A percentile compares a stretch with the other conserved stretches of the same genome.
phyloP scores from a whole-genome alignment of 2,797 vertebrate genomes.

The Trachurus trachurus region DNA sequence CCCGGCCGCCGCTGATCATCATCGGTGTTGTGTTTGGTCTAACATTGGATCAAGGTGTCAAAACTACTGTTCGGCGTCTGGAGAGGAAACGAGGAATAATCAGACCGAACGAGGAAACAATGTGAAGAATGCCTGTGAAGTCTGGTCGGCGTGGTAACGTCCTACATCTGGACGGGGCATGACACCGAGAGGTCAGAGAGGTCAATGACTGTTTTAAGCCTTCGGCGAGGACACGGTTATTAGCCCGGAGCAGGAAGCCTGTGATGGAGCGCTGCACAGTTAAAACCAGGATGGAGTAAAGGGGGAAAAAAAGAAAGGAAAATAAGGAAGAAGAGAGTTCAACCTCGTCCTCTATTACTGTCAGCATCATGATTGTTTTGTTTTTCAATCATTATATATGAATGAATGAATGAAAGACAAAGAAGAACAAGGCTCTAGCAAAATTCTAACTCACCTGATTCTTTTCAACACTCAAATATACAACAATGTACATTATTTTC shows the following conservation, averaged over 20 bases:
- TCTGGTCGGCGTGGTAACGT: conserved; percentile 37
- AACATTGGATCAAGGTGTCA: conserved; percentile 74
- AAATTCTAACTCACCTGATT: conserved; percentile 75
- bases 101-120: conserved; percentile 55
- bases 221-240: conserved; percentile 46
- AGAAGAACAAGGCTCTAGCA: conserved; percentile 77
- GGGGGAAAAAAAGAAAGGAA: conserved; percentile 2
- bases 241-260: conserved; percentile 42
- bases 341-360: neutral
- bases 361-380: no score
- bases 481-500: conserved; percentile 96
- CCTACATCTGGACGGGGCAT: conserved; percentile 62
- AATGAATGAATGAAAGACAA: conserved; percentile 82
- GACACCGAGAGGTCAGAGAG: conserved; percentile 50
- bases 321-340: neutral
- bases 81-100: conserved; percentile 68
- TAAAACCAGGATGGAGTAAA: conserved; percentile 30
- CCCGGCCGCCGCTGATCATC: neutral
- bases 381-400: no score
- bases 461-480: conserved; percentile 87
- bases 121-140: conserved; percentile 79
- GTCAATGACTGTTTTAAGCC: conserved; percentile 60
- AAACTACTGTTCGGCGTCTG: conserved; percentile 41
- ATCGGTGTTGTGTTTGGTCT: conserved; percentile 72
- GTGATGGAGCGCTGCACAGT: conserved; percentile 14